Evolutionary conservation across 2,113 vertebrate species (phyloP), one percentile per base, ranked within the genome.

Genomic region (Aix galericulata): DNA sequence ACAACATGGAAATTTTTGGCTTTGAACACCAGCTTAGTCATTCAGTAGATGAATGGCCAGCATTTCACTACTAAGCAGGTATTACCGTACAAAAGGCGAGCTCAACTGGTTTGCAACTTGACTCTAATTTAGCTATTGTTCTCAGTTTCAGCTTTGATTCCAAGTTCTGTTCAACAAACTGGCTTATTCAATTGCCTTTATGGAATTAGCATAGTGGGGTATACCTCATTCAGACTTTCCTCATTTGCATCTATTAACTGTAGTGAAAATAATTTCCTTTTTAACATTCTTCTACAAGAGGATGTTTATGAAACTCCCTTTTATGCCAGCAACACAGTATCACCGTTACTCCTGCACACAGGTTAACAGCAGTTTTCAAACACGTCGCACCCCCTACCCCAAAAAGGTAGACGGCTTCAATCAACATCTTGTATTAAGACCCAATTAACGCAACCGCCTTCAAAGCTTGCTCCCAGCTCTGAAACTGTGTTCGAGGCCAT

Each of bases 31-130:
- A 88, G 91, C 79, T 95, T 95, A 88, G 91, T 95, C 89, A 95
- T 91, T 91, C 84, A 48, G 58, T 15, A 84, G 62, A 87, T 93
- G 94, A 97, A 95, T 92, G 53, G 87, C 62, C 94, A 85, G 82
- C 85, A 77, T 94, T 97, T 96, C 84, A 82, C 87, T 94, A 88
- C 91, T 91, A 95, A 95, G 96, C 87, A 95, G 89, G 87, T 95
- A 93, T 67, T 86, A 91, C 77, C 89, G 75, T 96, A 93, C 89
- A 93, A 97, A 95, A 95, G 96, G 89, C 94, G 92, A 95, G 82
- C 91, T 95, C 74, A 80, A 96, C 96, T 96, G 59, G 84, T 91
- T 94, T 95, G 81, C 89, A 91, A 92, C 72, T 93, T 71, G 71
- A 94, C 48, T 93, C 71, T 91, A 92, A 95, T 92, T 91, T 95